Base-by-base conservation (phyloP, 2,888 invertebrate species). In the Gymnosoma rotundatum region DNA sequence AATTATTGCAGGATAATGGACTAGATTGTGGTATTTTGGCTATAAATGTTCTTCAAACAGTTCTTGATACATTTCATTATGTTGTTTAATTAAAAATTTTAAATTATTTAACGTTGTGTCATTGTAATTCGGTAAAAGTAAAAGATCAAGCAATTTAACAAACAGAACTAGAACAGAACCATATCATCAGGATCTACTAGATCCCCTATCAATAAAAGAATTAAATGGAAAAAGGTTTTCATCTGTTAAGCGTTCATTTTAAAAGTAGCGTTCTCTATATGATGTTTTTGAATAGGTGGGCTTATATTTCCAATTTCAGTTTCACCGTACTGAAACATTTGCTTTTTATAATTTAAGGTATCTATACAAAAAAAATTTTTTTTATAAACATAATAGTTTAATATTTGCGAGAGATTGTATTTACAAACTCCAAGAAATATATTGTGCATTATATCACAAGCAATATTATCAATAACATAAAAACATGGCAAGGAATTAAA, bases 391-490 rank as follows among this genome's bases (percentile, higher is more conserved):
- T 76, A 66, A 76, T 76, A 78, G 69, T 78, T 75, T 58, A 75
- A 58, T 58, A 66, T 66, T 75, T 75, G 63, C 21, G 58, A 61
- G n/a, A 76, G 50, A 67, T 76, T 73, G 52, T 67, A 80, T 73
- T 63, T 81, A 7, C 80, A 80, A 58, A 84, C 76, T 1, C 80
- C 84, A 66, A 70, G 60, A 45, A 67, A 83, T n/a, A 83, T n/a
- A 83, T 83, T 83, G 38, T 85, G 75, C 85, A 85, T 85, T 74
- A 85, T 69, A 78, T 85, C 84, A 63, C 74, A 81, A 56, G 76
- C 70, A 80, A 78, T 75, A 73, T 84, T 78, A 64, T 76, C 64
- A 66, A 78, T 78, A 21, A 84, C 84, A 82, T 85, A 82, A 82
- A 85, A 81, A 78, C 42, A 52, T 63, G 78, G 64, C 48, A 85